Conservation (phyloP, 2,113 vertebrate genomes). For the Chaetodon trifascialis region DNA sequence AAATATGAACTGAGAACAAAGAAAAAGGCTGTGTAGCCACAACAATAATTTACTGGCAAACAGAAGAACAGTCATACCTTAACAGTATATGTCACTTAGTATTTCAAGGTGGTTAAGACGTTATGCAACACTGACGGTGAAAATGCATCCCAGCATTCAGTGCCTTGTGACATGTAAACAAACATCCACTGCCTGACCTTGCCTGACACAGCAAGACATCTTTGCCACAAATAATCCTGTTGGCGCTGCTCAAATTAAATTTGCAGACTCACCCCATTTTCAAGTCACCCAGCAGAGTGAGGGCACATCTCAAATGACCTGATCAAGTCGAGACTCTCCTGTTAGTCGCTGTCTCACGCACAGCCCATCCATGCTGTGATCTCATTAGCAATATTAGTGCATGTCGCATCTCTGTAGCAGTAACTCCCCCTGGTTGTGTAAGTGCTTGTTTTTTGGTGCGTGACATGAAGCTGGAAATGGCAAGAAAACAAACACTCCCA, state of each 20-base stretch:
- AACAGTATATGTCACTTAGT: constrained; percentile 1
- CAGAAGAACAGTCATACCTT: background rate
- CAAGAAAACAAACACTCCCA: constrained; percentile 58
- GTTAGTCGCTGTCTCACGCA: constrained; percentile 5
- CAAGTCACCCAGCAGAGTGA: constrained; percentile 50
- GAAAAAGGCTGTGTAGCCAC: background rate
- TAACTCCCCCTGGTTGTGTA: constrained; percentile 14
- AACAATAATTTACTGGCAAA: constrained; percentile 1
- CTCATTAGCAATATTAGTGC: constrained; percentile 50
- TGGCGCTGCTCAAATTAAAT: constrained; percentile 65
- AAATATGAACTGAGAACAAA: background rate
- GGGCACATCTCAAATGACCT: constrained; percentile 62
- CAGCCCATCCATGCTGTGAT: constrained; percentile 32
- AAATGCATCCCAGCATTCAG: constrained; percentile 34
- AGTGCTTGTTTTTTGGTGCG: constrained; percentile 33
- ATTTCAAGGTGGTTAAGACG: constrained; percentile 2
- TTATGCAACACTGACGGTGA: constrained; percentile 35
- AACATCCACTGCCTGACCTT: constrained; percentile 61
- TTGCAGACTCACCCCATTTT: constrained; percentile 65
- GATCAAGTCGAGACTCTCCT: constrained; percentile 24
- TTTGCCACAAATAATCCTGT: constrained; percentile 64
- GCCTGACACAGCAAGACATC: constrained; percentile 58
- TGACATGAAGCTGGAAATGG: constrained; percentile 39
- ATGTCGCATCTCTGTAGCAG: constrained; percentile 7
- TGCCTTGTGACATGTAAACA: constrained; percentile 66